phyloP scores from a whole-genome alignment of 1,140 invertebrate genomes.

The Pentalonia nigronervosa region DNA sequence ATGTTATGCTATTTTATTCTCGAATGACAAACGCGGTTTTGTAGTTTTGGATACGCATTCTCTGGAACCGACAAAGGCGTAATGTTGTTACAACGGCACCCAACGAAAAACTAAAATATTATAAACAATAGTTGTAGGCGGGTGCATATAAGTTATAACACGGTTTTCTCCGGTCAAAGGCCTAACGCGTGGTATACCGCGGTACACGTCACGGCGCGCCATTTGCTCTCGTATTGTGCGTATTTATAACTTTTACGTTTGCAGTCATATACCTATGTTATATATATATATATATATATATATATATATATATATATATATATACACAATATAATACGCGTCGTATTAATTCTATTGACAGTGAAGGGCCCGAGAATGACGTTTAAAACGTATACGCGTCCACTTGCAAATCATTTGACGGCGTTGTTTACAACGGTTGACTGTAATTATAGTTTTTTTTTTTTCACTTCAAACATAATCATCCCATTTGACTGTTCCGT shows the following conservation, averaged over 20 bases:
- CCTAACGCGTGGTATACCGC: background rate
- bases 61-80: background rate
- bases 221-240: background rate
- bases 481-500: conserved; percentile 42
- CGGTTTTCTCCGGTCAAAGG: background rate
- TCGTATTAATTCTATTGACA: conserved; percentile 38
- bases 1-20: background rate
- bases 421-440: background rate
- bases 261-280: background rate
- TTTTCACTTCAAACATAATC: conserved; percentile 38
- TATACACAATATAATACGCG: background rate
- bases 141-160: background rate
- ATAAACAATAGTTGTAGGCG: background rate
- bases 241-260: conserved; percentile 19
- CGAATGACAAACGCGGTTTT: background rate
- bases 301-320: background rate
- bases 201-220: background rate
- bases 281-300: background rate
- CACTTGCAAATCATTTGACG: conserved; percentile 18
- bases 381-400: background rate
- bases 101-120: background rate
- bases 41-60: background rate
- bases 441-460: conserved; percentile 40
- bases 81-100: background rate
- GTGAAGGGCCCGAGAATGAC: background rate